Percentiles rank a stretch among this genome's conserved stretches.
These are phyloP conservation scores for Liolophura sinensis DNA, from an alignment of 1,140 invertebrate genomes.

Conservation along the genomic window DNA sequence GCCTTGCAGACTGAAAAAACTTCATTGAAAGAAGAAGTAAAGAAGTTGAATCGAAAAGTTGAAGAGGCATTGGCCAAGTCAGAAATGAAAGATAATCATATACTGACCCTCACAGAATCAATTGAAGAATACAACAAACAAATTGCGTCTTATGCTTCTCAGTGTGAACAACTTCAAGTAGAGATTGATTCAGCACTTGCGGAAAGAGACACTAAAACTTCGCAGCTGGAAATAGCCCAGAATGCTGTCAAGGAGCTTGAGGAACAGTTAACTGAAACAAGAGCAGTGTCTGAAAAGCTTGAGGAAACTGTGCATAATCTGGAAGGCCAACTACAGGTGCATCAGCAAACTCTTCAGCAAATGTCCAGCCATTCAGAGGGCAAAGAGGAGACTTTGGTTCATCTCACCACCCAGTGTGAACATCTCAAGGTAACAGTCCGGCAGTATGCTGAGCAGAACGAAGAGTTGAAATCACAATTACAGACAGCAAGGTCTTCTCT, in stretches of 20 bases:
- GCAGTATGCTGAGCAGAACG: slow-evolving; percentile 9
- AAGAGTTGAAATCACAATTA: slow-evolving; percentile 15
- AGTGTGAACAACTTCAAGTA: background rate
- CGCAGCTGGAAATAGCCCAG: slow-evolving; percentile 10
- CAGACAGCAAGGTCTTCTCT: too few relatives aligned
- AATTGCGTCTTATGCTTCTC: background rate
- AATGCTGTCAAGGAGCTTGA: slow-evolving; percentile 8
- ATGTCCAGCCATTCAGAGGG: background rate
- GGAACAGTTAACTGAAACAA: slow-evolving; percentile 1
- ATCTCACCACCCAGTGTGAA: background rate
- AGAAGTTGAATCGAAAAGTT: slow-evolving; percentile 22
- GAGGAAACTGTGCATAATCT: slow-evolving; percentile 10
- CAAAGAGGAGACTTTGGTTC: slow-evolving; percentile 1
- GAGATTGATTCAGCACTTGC: slow-evolving; percentile 1
- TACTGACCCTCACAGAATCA: background rate
- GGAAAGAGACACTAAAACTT: slow-evolving; percentile 15
- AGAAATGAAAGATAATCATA: background rate
- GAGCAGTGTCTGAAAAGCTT: slow-evolving; percentile 1
- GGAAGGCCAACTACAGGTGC: slow-evolving; percentile 5
- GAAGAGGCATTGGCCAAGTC: background rate
- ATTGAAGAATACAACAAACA: background rate
- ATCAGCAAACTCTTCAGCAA: slow-evolving; percentile 3
- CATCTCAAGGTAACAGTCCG: background rate
- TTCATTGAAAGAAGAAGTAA: slow-evolving; percentile 27
- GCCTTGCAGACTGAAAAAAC: background rate